Conservation (phyloP, 1,140 invertebrate species). For the Drosophila elegans region DNA sequence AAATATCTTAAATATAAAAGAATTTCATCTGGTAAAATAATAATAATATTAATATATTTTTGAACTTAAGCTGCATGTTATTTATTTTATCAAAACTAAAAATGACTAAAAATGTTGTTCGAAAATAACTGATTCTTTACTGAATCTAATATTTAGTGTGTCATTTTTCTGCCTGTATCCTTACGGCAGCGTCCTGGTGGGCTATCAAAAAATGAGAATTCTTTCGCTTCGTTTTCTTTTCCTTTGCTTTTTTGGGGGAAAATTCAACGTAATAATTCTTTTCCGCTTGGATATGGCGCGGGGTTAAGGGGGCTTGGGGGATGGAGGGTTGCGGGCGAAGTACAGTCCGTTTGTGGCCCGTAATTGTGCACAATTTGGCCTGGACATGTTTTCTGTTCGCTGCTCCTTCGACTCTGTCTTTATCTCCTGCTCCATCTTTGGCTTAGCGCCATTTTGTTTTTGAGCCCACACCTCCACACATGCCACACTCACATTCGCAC, state of each 20-base stretch:
- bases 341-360: conserved; percentile 41
- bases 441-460: conserved; percentile 55
- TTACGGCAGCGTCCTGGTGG: conserved; percentile 43
- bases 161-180: conserved; percentile 12
- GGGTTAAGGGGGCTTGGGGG: background rate
- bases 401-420: conserved; percentile 10
- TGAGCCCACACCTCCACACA: conserved; percentile 9
- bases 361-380: conserved; percentile 80
- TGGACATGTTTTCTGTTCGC: conserved; percentile 58
- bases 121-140: no score
- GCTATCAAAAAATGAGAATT: conserved; percentile 81
- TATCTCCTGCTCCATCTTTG: conserved; percentile 28
- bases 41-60: no score
- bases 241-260: conserved; percentile 49
- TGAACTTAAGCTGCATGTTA: no score
- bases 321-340: background rate
- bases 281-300: conserved; percentile 79
- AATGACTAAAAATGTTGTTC: no score
- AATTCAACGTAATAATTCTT: conserved; percentile 84
- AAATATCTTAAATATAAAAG: no score
- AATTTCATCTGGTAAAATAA: no score
- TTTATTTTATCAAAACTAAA: no score
- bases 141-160: no score
- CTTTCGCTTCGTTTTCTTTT: conserved; percentile 50
- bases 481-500: conserved; percentile 24